Percentiles rank a stretch among this genome's conserved stretches.
phyloP scores from a whole-genome alignment of 1,140 invertebrate genomes.

The Saxidomus purpurata region DNA sequence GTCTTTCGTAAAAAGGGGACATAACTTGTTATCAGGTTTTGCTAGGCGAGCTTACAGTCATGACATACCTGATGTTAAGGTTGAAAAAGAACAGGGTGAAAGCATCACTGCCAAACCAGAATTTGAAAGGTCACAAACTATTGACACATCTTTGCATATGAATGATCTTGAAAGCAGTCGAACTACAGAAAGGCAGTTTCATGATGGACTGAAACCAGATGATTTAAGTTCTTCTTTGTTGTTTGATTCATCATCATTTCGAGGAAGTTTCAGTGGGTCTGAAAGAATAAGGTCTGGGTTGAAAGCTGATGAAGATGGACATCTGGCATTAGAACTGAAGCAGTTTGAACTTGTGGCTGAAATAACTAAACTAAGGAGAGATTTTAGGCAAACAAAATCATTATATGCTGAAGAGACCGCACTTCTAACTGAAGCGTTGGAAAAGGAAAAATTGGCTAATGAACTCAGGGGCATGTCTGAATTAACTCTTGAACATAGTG shows the following conservation, averaged over 20 bases:
- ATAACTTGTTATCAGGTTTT: background rate
- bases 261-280: slow-evolving; percentile 33
- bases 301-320: slow-evolving; percentile 62
- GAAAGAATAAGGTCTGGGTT: slow-evolving; percentile 67
- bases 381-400: slow-evolving; percentile 80
- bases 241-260: slow-evolving; percentile 10
- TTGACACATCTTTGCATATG: slow-evolving; percentile 12
- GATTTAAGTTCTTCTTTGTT: slow-evolving; percentile 5
- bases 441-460: slow-evolving; percentile 69
- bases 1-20: background rate
- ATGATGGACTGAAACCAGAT: background rate
- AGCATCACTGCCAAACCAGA: background rate
- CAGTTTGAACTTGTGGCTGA: slow-evolving; percentile 79
- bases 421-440: slow-evolving; percentile 78
- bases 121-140: slow-evolving; percentile 19
- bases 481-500: slow-evolving; percentile 8
- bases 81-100: background rate
- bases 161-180: background rate
- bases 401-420: slow-evolving; percentile 81
- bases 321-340: slow-evolving; percentile 66
- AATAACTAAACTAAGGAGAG: slow-evolving; percentile 73
- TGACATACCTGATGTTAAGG: background rate
- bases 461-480: slow-evolving; percentile 44
- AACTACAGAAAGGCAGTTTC: slow-evolving; percentile 1
- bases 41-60: slow-evolving; percentile 54